phyloP scores from a whole-genome alignment of 1,140 invertebrate genomes.

The Nasonia vitripennis region DNA sequence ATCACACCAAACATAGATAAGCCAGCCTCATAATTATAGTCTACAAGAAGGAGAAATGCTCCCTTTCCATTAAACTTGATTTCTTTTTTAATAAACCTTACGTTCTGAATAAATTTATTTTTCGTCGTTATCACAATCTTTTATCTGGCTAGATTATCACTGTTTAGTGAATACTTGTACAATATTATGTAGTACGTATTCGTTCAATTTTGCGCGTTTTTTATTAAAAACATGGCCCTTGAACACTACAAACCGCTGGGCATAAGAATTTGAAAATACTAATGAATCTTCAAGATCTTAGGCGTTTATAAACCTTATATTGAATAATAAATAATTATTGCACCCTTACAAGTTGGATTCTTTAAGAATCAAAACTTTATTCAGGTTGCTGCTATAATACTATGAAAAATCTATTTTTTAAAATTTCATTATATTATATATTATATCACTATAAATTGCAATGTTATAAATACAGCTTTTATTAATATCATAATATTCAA shows the following conservation, averaged over 20 bases:
- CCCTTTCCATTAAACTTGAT: conserved; percentile 9
- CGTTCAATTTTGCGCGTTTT: conserved; percentile 44
- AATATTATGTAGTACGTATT: conserved; percentile 30
- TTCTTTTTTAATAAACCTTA: not conserved
- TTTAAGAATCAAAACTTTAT: conserved; percentile 46
- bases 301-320: conserved; percentile 28
- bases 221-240: conserved; percentile 39
- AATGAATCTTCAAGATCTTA: conserved; percentile 50
- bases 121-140: conserved; percentile 51
- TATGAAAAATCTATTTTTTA: conserved; percentile 49
- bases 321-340: conserved; percentile 50
- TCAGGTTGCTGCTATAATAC: conserved; percentile 20
- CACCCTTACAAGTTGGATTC: conserved; percentile 41
- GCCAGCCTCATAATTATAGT: conserved; percentile 42
- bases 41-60: conserved; percentile 10
- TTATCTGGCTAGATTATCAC: conserved; percentile 54
- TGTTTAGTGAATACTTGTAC: conserved; percentile 46
- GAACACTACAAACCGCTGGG: conserved; percentile 33
- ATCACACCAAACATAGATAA: conserved; percentile 53
- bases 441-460: conserved; percentile 15
- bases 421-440: conserved; percentile 24
- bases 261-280: conserved; percentile 51
- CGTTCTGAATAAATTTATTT: conserved; percentile 14
- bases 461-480: conserved; percentile 35
- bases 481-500: conserved; percentile 36